phyloP scores from a whole-genome alignment of 2,797 vertebrate genomes.

The Onychomys torridus region DNA sequence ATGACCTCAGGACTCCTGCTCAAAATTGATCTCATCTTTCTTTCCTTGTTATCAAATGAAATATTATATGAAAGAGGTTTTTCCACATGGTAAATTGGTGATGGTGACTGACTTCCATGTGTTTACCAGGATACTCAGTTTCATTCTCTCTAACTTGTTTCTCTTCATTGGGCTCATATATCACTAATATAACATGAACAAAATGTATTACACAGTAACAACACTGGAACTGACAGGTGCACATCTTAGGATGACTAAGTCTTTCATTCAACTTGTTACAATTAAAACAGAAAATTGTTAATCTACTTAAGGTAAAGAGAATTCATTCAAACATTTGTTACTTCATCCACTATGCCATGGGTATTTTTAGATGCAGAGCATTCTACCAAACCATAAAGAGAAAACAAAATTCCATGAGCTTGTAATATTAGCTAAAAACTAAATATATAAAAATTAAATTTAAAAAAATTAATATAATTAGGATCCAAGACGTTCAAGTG shows the following conservation, averaged over 20 bases:
- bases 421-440: neutral
- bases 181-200: neutral
- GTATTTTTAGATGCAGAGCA: neutral
- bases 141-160: neutral
- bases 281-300: neutral
- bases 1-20: neutral
- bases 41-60: neutral
- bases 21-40: neutral
- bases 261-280: neutral
- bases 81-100: neutral
- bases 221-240: neutral
- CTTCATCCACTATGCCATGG: neutral
- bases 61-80: neutral
- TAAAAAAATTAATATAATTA: neutral
- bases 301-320: neutral
- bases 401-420: neutral
- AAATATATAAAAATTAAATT: slow-evolving; percentile 39
- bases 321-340: neutral
- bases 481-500: neutral
- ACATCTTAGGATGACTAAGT: neutral
- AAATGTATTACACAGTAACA: neutral
- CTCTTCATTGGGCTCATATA: neutral
- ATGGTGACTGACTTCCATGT: neutral
- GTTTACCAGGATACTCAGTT: neutral
- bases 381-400: neutral